phyloP scores from a whole-genome alignment of 2,888 invertebrate species.

The Tenthredo amoena region DNA sequence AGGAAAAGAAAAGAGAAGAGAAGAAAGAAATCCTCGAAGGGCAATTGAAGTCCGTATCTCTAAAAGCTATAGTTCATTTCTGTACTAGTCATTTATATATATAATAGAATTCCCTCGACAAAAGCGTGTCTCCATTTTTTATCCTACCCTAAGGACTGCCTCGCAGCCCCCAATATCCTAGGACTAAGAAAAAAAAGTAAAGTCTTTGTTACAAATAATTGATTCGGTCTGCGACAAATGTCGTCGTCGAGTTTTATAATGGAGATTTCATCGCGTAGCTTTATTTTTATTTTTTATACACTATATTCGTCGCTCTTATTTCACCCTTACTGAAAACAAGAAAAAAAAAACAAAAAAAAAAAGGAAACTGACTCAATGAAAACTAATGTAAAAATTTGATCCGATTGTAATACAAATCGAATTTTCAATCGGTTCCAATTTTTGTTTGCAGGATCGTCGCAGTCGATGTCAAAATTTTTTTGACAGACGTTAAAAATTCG shows the following conservation, averaged over 20 bases:
- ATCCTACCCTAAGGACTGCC: neutral
- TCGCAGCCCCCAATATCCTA: neutral
- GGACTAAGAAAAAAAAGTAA: neutral
- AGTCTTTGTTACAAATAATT: slow-evolving; percentile 8
- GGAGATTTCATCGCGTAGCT: neutral
- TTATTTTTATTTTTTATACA: neutral
- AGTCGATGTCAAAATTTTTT: neutral
- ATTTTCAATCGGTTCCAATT: neutral
- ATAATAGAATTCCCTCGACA: slow-evolving; percentile 26
- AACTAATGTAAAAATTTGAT: neutral
- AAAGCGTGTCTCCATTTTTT: slow-evolving; percentile 5
- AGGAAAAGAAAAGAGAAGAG: neutral
- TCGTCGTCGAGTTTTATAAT: neutral
- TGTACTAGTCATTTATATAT: neutral
- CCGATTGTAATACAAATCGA: neutral
- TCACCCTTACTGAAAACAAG: neutral
- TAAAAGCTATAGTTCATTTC: neutral
- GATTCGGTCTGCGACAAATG: neutral
- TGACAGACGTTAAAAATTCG: neutral
- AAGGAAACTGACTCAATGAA: too few relatives aligned
- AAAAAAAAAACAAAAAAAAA: too few relatives aligned
- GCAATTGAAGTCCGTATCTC: neutral
- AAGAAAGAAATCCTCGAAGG: slow-evolving; percentile 4
- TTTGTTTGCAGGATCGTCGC: neutral
- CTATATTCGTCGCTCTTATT: neutral